Base-by-base conservation (phyloP, 2,113 vertebrate genomes). In the Stigmatopora nigra region DNA sequence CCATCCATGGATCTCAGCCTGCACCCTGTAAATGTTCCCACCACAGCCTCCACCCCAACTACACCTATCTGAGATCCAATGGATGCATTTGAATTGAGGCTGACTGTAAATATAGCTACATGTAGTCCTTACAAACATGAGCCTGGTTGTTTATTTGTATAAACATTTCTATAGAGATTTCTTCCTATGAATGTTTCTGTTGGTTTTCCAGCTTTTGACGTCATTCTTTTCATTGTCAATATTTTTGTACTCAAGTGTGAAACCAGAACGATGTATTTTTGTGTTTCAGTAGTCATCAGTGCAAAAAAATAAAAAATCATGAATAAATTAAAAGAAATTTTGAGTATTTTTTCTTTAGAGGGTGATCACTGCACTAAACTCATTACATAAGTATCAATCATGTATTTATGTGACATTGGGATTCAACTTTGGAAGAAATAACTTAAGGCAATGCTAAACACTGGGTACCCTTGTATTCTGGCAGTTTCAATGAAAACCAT, bases 1-100 rank as follows among this genome's bases (percentile, higher is more conserved):
- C 91, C 93, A 0, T 74, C 93, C 31, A 82, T 99, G 85, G 96
- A 99, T 52, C 82, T 99, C 72, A 90, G 95, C 2, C 83, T 99
- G n/a, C 92, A 94, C 14, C 79, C 90, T 0, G 92, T 94, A 70
- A 82, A 93, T 0, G 88, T 90, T 0, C 90, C 89, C 57, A 75
- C 88, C 53, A 79, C 86, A 0, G 38, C 85, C n/a, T 71, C 87
- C 58, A 82, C 87, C 36, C 81, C 89, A 0, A 84, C 85, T 52
- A 83, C 84, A 0, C 84, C 89, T 12, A 59, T 87, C 60, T 91
- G 79, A 92, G 65, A 35, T 15, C 0, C 16, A 52, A 8, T 25
- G n/a, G 38, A 61, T n/a, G 22, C 44, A 61, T 38, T 52, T 12
- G 1, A 25, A 17, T 25, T 12, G 7, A 22, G 19, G 63, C 66